Evolutionary conservation across 2,797 vertebrate genomes (phyloP).

Genomic region (Hylomyscus alleni): DNA sequence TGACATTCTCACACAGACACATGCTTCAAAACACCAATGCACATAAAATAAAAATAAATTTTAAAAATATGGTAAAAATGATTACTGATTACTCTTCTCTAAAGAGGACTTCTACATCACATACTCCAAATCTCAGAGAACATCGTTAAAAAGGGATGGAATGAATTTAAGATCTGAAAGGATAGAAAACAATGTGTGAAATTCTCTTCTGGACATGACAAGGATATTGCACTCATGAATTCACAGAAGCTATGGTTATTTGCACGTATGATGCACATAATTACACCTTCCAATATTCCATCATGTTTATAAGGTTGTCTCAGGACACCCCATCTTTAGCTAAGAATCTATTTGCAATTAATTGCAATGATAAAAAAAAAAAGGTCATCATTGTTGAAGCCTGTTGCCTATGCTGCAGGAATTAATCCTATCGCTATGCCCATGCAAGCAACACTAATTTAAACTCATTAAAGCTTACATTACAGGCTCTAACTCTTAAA

Average conservation of each 20-base stretch:
- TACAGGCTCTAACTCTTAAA: background rate
- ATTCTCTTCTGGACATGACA: too few relatives aligned
- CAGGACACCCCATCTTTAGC: too few relatives aligned
- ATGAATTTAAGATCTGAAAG: background rate
- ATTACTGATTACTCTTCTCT: background rate
- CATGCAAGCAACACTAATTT: background rate
- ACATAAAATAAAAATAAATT: background rate
- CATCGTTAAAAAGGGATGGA: background rate
- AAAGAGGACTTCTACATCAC: background rate
- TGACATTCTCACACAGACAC: background rate
- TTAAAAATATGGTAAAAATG: background rate
- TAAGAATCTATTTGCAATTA: background rate
- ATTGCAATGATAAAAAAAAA: background rate
- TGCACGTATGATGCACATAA: background rate
- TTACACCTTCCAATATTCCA: background rate
- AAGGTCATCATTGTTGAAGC: too few relatives aligned
- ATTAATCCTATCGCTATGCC: background rate
- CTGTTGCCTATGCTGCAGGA: background rate
- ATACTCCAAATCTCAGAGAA: background rate
- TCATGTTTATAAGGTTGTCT: background rate
- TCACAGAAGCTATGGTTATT: background rate
- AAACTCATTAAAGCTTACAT: background rate
- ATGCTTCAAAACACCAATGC: background rate
- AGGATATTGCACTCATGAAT: background rate
- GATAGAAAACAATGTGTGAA: too few relatives aligned